Evolutionary conservation across 2,888 invertebrate genomes (phyloP), one percentile per base, ranked within the genome.

Genomic region (Ypsolopha scabrella): DNA sequence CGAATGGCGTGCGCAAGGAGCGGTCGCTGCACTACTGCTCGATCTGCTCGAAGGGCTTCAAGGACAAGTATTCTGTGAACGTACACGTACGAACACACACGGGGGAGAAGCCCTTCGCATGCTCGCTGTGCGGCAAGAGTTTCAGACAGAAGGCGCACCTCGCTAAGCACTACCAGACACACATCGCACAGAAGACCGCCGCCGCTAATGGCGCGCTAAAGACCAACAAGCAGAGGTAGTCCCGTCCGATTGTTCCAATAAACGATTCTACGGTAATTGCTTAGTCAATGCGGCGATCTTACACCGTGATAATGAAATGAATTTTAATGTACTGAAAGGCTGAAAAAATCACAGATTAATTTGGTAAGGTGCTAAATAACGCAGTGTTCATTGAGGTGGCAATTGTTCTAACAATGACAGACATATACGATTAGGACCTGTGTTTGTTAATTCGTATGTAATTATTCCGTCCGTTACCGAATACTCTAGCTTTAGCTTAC

Each of bases 81-180:
- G 98, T 98, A 47, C 99, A 99, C 79, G 95, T 98, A 61, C 89
- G 98, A 62, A 98, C 98, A 34, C 99, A 99, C 73, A 98, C 98
- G 0, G 98, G 98, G 0, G 98, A 99, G 78, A 98, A 99, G 70
- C 98, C 99, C 0, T 99, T 99, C 78, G 91, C 94, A 38, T 99
- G 99, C 75, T 93, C 93, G 13, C 89, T 97, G 53, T 99, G 99
- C 75, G 96, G 96, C 57, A 97, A 96, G 76, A 94, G 94, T 68
- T 96, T 96, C 82, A 89, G 96, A 48, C 96, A 96, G 75, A 96
- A 96, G 70, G 96, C 96, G 0, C 96, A 96, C 67, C 87, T 96
- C 62, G 96, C 96, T 54, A 96, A 96, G 74, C 96, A 96, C 80
- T 95, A 96, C 72, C 96, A 96, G 87, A 96, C 96, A 55, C 96